Evolutionary conservation across 2,113 vertebrate genomes (phyloP), one percentile per base, ranked within the genome.

Genomic region (Oryzias javanicus): DNA sequence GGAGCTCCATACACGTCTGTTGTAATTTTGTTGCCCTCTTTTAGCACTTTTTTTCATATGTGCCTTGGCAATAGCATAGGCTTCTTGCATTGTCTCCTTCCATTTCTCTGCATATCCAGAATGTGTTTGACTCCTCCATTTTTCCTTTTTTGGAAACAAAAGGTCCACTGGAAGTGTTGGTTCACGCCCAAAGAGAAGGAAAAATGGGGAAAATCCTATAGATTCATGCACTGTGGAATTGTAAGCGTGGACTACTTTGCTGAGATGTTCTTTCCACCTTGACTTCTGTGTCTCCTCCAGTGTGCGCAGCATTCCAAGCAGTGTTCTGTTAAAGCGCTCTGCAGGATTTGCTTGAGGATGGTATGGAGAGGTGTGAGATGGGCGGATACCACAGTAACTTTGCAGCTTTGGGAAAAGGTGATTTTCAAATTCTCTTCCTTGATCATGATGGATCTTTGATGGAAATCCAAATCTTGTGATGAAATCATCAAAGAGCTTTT

Each of bases 161-260:
- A 71, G 59, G 24, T 77, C 52, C 1, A 74, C n/a, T 19, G 74
- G 70, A 6, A 75, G 16, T 1, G 22, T 55, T 4, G 64, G 74
- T 13, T 74, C 71, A 10, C 10, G 25, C 3, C 71, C 71, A 56
- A 74, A 81, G 3, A 75, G 55, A 25, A 78, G 58, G 25, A 60
- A 61, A 12, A 66, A 73, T 42, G 47, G 64, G 10, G 69, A 76
- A 41, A 69, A 73, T 8, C 69, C 58, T 20, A 63, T 67, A 14
- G 59, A 24, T n/a, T 78, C 60, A 20, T 78, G 52, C 8, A 71
- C 42, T 17, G 67, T 75, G 14, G 44, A 68, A 10, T 76, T 78
- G 4, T 66, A 70, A 16, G 67, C 60, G 70, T 72, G 60, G 14
- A 75, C 49, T 2, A 82, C 71, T 57, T 78, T 72, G 29, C 65